A percentile compares a stretch with the other conserved stretches of the same genome.
phyloP scores from a whole-genome alignment of 2,797 vertebrate species.

The Neoniphon sammara region DNA sequence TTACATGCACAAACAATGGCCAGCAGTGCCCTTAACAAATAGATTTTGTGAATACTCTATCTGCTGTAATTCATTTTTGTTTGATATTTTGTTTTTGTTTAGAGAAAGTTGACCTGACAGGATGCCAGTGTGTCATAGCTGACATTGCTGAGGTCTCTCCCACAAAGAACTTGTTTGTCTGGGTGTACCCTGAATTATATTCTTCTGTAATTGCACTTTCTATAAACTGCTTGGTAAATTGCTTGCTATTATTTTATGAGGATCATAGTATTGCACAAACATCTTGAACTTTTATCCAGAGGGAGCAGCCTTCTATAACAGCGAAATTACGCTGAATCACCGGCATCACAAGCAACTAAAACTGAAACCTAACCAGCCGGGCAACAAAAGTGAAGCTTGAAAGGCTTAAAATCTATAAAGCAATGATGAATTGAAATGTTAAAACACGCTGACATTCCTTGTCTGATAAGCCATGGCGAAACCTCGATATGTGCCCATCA shows the following conservation, averaged over 20 bases:
- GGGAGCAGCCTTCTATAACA: too few relatives aligned
- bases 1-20: not conserved
- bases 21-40: not conserved
- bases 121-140: not conserved
- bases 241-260: too few relatives aligned
- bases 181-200: not conserved
- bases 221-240: too few relatives aligned
- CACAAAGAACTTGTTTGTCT: not conserved
- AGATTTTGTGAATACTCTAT: not conserved
- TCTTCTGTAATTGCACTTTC: not conserved
- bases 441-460: not conserved
- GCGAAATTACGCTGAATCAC: too few relatives aligned
- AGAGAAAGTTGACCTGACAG: too few relatives aligned
- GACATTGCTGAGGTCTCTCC: not conserved
- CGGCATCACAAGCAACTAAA: too few relatives aligned
- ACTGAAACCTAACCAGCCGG: not conserved
- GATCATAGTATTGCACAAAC: too few relatives aligned
- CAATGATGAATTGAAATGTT: slow-evolving; percentile 12
- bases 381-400: slow-evolving; percentile 1
- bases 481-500: slow-evolving; percentile 39
- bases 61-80: too few relatives aligned
- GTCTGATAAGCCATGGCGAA: slow-evolving; percentile 21
- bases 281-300: too few relatives aligned
- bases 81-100: too few relatives aligned
- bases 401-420: slow-evolving; percentile 2